Evolutionary conservation across 2,888 invertebrate genomes (phyloP).

Genomic region (Alloscopus bannaensis): DNA sequence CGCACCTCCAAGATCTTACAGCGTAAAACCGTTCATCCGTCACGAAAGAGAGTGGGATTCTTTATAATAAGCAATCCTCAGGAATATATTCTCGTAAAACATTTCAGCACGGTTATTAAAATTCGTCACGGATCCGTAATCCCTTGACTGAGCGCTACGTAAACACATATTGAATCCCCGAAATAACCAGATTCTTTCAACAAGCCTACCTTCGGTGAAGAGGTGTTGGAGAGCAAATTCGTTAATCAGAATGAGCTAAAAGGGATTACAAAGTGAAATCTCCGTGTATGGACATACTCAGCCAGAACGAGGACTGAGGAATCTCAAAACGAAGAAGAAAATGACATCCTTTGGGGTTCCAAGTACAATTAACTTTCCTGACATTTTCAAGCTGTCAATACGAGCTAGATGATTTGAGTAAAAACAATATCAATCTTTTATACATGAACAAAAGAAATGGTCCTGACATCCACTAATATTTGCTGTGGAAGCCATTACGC

Average conservation of each 20-base stretch:
- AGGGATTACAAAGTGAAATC: not conserved
- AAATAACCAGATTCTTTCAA: too few relatives aligned
- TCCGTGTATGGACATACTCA: not conserved
- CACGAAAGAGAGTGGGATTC: too few relatives aligned
- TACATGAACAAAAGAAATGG: conserved; percentile 36
- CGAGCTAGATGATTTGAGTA: conserved; percentile 48
- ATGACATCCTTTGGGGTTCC: conserved; percentile 1
- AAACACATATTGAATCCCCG: too few relatives aligned
- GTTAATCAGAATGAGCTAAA: conserved; percentile 51
- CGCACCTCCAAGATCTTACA: too few relatives aligned
- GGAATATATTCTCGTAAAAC: conserved; percentile 59
- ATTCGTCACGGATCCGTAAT: conserved; percentile 63
- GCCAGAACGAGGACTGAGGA: not conserved
- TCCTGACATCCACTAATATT: conserved; percentile 55
- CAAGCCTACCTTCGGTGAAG: too few relatives aligned
- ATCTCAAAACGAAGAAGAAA: not conserved
- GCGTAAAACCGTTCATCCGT: too few relatives aligned
- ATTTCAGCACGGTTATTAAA: conserved; percentile 62
- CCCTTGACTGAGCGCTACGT: conserved; percentile 45
- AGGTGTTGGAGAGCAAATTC: conserved; percentile 45
- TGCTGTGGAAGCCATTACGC: conserved; percentile 52
- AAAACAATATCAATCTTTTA: conserved; percentile 58
- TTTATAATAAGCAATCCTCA: too few relatives aligned
- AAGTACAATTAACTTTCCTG: not conserved
- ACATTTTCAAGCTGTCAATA: conserved; percentile 56